These are phyloP conservation scores for Pangasius sanitwongsei DNA, from an alignment of 2,797 vertebrate genomes.

Conservation along the genomic window DNA sequence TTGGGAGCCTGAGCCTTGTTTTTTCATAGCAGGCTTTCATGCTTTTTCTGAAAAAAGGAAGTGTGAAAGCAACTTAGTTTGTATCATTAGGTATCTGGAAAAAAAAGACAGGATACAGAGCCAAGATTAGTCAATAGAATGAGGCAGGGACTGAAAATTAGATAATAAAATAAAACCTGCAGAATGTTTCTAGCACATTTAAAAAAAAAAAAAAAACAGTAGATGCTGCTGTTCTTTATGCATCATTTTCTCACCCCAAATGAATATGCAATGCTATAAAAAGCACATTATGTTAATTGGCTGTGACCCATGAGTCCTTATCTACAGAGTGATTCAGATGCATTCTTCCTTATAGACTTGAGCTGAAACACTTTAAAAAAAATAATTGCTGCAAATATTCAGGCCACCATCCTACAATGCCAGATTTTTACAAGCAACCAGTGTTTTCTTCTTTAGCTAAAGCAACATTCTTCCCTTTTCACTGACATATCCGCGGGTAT, in stretches of 20 bases:
- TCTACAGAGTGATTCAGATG: neutral
- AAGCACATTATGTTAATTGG: neutral
- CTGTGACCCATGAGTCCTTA: neutral
- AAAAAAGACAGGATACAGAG: neutral
- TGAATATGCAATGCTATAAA: neutral
- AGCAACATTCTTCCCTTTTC: no score
- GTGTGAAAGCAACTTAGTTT: neutral
- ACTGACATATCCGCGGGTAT: no score
- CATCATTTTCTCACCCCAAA: neutral
- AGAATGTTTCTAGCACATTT: neutral
- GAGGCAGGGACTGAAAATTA: neutral
- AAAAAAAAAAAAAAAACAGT: neutral
- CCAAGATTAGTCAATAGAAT: neutral
- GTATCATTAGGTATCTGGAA: neutral
- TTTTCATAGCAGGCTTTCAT: neutral
- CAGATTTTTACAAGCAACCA: neutral
- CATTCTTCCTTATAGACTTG: neutral
- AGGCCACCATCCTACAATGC: neutral
- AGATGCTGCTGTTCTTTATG: neutral
- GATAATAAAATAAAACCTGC: neutral
- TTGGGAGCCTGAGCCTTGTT: neutral
- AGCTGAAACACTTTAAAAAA: neutral
- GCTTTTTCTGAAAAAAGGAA: neutral
- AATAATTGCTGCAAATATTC: neutral
- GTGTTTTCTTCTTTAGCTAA: no score